Evolutionary conservation across 2,797 vertebrate species (phyloP).

Genomic region (Catostomus latipinnis): DNA sequence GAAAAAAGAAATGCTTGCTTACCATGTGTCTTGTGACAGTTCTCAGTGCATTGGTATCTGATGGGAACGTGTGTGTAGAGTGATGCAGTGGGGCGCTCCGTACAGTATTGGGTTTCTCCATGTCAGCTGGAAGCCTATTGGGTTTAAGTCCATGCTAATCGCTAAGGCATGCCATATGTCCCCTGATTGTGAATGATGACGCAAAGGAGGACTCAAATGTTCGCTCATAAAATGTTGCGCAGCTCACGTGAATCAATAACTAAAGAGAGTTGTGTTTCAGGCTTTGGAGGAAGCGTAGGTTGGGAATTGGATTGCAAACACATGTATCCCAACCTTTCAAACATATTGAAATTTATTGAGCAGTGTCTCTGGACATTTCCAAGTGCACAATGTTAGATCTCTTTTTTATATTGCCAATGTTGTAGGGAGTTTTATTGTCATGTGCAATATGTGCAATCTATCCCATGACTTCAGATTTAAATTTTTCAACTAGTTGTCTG

Average conservation of each 20-base stretch:
- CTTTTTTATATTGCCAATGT: conserved; percentile 3
- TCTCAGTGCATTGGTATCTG: conserved; percentile 38
- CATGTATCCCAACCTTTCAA: conserved; percentile 43
- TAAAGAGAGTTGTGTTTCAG: conserved; percentile 54
- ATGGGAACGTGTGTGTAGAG: conserved; percentile 54
- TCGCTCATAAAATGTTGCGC: conserved; percentile 49
- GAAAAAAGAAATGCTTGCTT: conserved; percentile 24
- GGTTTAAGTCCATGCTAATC: conserved; percentile 58
- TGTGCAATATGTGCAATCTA: conserved; percentile 18
- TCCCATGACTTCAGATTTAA: neutral
- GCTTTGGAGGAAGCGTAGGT: conserved; percentile 36
- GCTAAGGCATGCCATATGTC: conserved; percentile 62
- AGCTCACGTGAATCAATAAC: conserved; percentile 65
- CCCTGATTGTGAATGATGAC: conserved; percentile 61
- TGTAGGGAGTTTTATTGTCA: conserved; percentile 21
- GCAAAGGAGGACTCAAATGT: conserved; percentile 61
- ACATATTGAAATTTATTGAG: conserved; percentile 37
- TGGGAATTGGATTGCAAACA: conserved; percentile 48
- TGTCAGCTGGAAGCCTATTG: conserved; percentile 58
- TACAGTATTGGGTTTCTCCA: conserved; percentile 60
- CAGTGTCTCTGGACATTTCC: conserved; percentile 19
- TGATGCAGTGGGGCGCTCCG: conserved; percentile 48
- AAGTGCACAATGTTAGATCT: conserved; percentile 12
- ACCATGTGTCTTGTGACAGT: conserved; percentile 49
- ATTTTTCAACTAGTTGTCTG: neutral